phyloP scores from a whole-genome alignment of 1,140 invertebrate species.

The Teleogryllus occipitalis region DNA sequence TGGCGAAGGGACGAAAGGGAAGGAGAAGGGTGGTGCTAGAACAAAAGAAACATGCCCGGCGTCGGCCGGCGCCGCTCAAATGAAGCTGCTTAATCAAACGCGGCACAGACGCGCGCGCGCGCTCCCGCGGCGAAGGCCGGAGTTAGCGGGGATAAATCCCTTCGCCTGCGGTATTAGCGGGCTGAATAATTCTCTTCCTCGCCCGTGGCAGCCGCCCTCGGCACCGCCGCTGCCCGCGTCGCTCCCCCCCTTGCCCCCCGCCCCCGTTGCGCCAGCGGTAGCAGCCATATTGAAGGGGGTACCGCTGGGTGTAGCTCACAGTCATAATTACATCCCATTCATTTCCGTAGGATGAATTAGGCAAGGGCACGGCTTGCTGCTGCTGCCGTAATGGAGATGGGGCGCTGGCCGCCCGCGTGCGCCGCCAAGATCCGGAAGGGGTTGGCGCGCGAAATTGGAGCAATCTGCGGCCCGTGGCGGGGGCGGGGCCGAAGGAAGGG shows the following conservation, averaged over 20 bases:
- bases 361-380: background rate
- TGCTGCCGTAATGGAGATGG: background rate
- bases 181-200: background rate
- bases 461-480: background rate
- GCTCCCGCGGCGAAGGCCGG: too few relatives aligned
- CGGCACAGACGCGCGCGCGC: too few relatives aligned
- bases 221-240: background rate
- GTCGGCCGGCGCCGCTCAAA: background rate
- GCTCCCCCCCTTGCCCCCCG: background rate
- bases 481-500: background rate
- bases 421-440: background rate
- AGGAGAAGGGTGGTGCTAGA: background rate
- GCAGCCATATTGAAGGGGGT: background rate
- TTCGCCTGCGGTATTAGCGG: background rate
- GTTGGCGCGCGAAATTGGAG: background rate
- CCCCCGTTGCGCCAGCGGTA: background rate
- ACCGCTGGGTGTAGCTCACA: background rate
- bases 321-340: slow-evolving; percentile 1
- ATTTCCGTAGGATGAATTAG: background rate
- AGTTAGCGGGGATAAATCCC: background rate
- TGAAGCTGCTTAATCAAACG: background rate
- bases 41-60: background rate
- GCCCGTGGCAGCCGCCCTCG: background rate
- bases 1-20: background rate
- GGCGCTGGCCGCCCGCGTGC: background rate